Percentiles rank a stretch among this genome's conserved stretches.
These are phyloP conservation scores for Cylindroiulus punctatus DNA, from an alignment of 2,888 invertebrate genomes.

Conservation along the genomic window DNA sequence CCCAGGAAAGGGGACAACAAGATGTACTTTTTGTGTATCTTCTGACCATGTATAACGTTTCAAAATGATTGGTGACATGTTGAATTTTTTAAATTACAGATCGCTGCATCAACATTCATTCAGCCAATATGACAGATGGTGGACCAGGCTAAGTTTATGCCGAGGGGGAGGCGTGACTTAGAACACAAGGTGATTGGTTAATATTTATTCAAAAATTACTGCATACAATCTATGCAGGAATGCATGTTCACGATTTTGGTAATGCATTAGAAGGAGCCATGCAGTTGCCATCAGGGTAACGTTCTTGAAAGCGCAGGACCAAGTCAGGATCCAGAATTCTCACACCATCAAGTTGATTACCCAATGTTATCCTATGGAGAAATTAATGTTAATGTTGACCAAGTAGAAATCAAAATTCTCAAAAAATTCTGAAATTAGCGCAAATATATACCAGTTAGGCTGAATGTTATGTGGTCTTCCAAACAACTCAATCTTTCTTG, in stretches of 20 bases:
- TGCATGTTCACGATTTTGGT: conserved; percentile 55
- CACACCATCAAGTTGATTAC: conserved; percentile 96
- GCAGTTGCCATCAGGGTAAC: conserved; percentile 86
- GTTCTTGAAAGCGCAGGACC: conserved; percentile 86
- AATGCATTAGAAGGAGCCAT: conserved; percentile 58
- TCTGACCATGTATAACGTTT: conserved; percentile 83
- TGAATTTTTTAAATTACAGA: not conserved
- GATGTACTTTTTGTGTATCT: conserved; percentile 71
- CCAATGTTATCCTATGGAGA: conserved; percentile 76
- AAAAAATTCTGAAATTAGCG: not conserved
- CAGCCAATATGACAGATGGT: not conserved
- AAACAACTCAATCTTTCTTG: conserved; percentile 95
- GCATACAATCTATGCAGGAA: not conserved
- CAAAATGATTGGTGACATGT: conserved; percentile 72
- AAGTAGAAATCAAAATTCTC: not conserved
- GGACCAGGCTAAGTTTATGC: not conserved
- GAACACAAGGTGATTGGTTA: not conserved
- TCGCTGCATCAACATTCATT: not conserved
- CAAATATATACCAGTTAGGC: conserved; percentile 83
- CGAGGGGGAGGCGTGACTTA: not conserved
- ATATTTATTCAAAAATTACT: not conserved
- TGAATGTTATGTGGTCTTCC: conserved; percentile 97
- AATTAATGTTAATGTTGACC: not conserved
- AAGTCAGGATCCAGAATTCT: conserved; percentile 90
- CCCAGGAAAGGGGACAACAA: conserved; percentile 72